Evolutionary conservation across 2,888 invertebrate genomes (phyloP).

Genomic region (Agrochola macilenta): DNA sequence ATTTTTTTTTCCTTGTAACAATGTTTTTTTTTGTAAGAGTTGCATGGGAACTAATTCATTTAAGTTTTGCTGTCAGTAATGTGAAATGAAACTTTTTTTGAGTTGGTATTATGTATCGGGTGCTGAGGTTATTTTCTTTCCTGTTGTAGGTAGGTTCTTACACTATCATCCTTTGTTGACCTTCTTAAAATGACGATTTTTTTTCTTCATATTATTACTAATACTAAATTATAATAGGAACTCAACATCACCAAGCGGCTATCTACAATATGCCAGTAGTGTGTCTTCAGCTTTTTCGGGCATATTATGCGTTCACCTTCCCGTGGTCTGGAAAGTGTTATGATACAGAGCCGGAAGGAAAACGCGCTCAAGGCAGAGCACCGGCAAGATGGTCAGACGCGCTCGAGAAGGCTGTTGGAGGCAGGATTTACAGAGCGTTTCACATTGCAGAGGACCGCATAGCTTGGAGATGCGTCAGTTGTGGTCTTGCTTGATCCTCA

Average conservation of each 20-base stretch:
- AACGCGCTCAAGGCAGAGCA: background rate
- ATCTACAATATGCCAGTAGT: background rate
- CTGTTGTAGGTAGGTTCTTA: background rate
- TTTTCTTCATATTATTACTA: too few relatives aligned
- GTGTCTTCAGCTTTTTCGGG: background rate
- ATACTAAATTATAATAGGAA: background rate
- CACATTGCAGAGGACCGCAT: too few relatives aligned
- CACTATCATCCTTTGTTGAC: too few relatives aligned
- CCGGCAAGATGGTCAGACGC: background rate
- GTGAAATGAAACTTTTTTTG: conserved; percentile 8
- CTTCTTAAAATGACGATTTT: too few relatives aligned
- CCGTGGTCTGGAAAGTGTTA: background rate
- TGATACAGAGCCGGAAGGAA: too few relatives aligned
- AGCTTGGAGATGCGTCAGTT: too few relatives aligned
- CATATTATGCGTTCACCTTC: background rate
- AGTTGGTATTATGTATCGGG: background rate
- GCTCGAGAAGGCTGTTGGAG: too few relatives aligned
- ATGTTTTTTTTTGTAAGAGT: background rate
- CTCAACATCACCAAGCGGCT: background rate
- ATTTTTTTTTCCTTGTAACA: conserved; percentile 33
- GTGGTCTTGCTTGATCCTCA: too few relatives aligned
- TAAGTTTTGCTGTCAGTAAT: background rate
- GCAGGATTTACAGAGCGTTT: too few relatives aligned
- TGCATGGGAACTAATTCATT: conserved; percentile 8
- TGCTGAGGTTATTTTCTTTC: background rate